These are phyloP conservation scores for Scatophagus argus DNA, from an alignment of 2,113 vertebrate genomes.

Conservation along the genomic window DNA sequence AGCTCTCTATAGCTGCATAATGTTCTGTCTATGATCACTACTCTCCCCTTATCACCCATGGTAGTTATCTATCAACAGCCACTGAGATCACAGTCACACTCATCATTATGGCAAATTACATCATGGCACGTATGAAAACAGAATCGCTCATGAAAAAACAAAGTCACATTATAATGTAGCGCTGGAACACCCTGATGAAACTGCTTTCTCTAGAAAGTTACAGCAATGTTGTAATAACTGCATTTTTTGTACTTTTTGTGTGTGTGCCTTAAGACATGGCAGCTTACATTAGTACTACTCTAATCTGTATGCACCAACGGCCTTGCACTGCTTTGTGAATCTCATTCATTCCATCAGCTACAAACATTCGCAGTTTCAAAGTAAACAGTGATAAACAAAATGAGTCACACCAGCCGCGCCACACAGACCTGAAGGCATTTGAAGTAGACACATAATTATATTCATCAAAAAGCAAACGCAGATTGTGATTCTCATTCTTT, in stretches of 20 bases:
- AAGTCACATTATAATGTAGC: no score
- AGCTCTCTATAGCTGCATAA: neutral
- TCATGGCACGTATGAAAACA: neutral
- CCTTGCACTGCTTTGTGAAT: conserved; percentile 21
- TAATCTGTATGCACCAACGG: conserved; percentile 33
- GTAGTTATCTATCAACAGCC: conserved; percentile 16
- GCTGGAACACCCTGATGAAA: neutral
- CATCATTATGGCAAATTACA: neutral
- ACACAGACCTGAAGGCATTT: conserved; percentile 54
- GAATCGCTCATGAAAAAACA: neutral
- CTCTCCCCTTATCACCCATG: neutral
- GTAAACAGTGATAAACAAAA: conserved; percentile 57
- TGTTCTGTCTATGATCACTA: neutral
- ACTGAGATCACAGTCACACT: neutral
- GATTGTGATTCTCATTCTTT: conserved; percentile 51
- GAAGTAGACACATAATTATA: conserved; percentile 54
- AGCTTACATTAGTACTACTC: conserved; percentile 2
- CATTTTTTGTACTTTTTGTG: neutral
- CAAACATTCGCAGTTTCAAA: conserved; percentile 52
- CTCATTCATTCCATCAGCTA: conserved; percentile 40
- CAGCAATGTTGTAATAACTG: neutral
- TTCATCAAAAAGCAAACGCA: conserved; percentile 55
- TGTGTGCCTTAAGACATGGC: conserved; percentile 11
- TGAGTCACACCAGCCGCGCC: conserved; percentile 14
- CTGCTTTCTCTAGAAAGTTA: neutral